These are phyloP conservation scores for Peromyscus maniculatus DNA, from an alignment of 2,113 vertebrate genomes.

Conservation along the genomic window DNA sequence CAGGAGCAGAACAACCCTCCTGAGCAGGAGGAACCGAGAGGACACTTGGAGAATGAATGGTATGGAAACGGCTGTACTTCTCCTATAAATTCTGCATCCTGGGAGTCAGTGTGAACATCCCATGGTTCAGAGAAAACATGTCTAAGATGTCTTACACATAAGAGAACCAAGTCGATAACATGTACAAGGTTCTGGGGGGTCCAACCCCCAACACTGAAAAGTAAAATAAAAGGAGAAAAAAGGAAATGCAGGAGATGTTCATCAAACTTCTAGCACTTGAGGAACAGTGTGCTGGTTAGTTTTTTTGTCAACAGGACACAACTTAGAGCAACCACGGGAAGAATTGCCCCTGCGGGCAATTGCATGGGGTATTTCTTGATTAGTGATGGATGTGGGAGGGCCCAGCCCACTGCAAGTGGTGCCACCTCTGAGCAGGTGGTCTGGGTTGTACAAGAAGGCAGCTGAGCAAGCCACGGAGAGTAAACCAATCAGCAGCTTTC, in stretches of 20 bases:
- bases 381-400: not conserved
- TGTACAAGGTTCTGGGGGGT: not conserved
- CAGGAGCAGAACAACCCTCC: not conserved
- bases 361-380: not conserved
- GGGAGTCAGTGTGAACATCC: slow-evolving; percentile 63
- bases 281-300: slow-evolving; percentile 18
- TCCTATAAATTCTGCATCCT: slow-evolving; percentile 69
- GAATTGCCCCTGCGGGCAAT: not conserved
- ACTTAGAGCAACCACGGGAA: not conserved
- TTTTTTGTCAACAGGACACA: not conserved
- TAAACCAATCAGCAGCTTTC: too few relatives aligned
- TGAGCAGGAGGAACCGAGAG: slow-evolving; percentile 52
- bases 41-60: slow-evolving; percentile 51
- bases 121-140: slow-evolving; percentile 67
- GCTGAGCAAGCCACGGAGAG: not conserved
- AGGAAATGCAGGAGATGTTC: slow-evolving; percentile 23
- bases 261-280: not conserved
- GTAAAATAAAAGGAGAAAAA: not conserved
- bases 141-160: slow-evolving; percentile 69
- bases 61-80: slow-evolving; percentile 71
- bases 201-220: not conserved
- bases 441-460: not conserved
- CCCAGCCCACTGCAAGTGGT: not conserved
- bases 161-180: slow-evolving; percentile 20
- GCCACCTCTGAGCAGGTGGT: not conserved